Evolutionary conservation across 2,113 vertebrate genomes (phyloP), one percentile per base, ranked within the genome.

Genomic region (Naja naja): DNA sequence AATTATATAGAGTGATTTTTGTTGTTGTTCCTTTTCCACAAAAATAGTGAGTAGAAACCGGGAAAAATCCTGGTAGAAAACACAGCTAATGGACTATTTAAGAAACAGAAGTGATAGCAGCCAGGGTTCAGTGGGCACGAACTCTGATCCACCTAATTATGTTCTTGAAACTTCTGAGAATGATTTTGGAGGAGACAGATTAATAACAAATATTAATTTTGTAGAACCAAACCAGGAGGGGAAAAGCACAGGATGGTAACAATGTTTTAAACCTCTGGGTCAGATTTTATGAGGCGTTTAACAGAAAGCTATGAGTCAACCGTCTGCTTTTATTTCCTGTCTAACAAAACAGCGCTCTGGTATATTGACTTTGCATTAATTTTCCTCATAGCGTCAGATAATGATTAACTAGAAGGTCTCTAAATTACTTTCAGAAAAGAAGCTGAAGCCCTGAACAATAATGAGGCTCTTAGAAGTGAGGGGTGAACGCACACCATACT

Each of bases 281-380:
- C 92, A 93, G 88, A 93, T 90, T 87, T 52, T 90, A 52, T 89
- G 49, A 52, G 92, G 93, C 87, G 91, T 96, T 92, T 90, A 96
- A 96, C 94, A 96, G 95, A 96, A 95, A 95, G 91, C 74, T 93
- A 27, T 98, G 97, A 97, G 94, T 97, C 97, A 97, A 43, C 92
- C 5, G 56, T 96, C 97, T 97, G 91, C 85, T 23, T 94, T 97
- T 96, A 95, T 97, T 97, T 94, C 94, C 95, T 92, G 56, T 94
- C 92, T 95, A 92, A 92, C 25, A 93, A 92, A 94, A 94, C 93
- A 92, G 81, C 85, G 3, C 90, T 90, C 93, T 52, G 60, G 92
- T 93, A 92, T 94, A 30, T 90, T 92, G 55, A 11, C 34, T 94
- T 52, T 90, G 91, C 90, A 93, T 92, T 94, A 94, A 88, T 94